These are phyloP conservation scores for Actias luna DNA, from an alignment of 2,888 invertebrate species.

Conservation along the genomic window DNA sequence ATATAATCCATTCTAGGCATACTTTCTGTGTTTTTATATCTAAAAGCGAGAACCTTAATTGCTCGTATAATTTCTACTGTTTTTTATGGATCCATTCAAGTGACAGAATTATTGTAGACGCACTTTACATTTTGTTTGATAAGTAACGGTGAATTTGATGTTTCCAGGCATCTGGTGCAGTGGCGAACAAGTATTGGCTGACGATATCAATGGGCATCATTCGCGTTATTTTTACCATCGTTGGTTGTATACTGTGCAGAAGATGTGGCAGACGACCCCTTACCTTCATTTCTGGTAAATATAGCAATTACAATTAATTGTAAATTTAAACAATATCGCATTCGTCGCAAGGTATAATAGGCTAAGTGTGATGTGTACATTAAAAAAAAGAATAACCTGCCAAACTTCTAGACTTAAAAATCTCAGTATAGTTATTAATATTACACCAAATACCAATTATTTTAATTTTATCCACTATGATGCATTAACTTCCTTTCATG, in stretches of 20 bases:
- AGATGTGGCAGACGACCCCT: conserved; percentile 83
- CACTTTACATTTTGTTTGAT: background rate
- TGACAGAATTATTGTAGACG: too few species aligned
- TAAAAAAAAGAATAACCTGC: background rate
- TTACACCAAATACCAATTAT: too few species aligned
- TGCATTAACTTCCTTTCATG: too few species aligned
- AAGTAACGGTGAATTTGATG: background rate
- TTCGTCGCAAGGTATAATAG: background rate
- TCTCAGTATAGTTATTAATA: background rate
- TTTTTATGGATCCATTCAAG: too few species aligned
- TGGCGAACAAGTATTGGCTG: conserved; percentile 80
- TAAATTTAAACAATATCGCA: background rate
- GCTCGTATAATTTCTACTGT: too few species aligned
- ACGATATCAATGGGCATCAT: conserved; percentile 83
- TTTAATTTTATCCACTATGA: too few species aligned
- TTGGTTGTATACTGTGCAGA: conserved; percentile 83
- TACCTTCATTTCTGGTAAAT: conserved; percentile 83
- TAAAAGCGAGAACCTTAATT: too few species aligned
- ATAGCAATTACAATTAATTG: background rate
- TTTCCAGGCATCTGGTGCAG: conserved; percentile 80
- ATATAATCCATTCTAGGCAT: too few species aligned
- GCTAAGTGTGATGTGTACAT: background rate
- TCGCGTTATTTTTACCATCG: conserved; percentile 83
- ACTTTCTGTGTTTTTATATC: too few species aligned
- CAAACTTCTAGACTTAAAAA: background rate